Conservation (phyloP, 2,113 vertebrate species). For the Haplochromis burtoni region DNA sequence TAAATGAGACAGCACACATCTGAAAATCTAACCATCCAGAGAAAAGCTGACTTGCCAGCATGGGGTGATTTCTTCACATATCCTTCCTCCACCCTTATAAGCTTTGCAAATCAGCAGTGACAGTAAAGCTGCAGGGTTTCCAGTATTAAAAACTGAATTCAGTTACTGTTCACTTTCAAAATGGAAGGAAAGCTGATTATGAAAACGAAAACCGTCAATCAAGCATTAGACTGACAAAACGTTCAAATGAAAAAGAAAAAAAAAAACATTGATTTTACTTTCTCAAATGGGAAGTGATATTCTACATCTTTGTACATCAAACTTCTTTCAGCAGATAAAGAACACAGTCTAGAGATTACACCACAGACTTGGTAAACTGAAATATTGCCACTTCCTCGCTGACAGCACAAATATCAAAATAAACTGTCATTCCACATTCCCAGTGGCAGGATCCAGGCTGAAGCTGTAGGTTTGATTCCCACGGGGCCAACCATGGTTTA, state of each 20-base stretch:
- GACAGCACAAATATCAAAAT: neutral
- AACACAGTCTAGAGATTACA: neutral
- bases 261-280: fast-evolving
- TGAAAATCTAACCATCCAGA: neutral
- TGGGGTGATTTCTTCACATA: neutral
- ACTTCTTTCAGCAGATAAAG: neutral
- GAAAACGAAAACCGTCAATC: neutral
- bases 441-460: neutral
- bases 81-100: neutral
- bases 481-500: neutral
- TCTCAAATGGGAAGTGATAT: neutral
- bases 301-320: neutral
- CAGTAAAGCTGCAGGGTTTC: neutral
- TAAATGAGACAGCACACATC: neutral
- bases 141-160: neutral
- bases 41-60: neutral
- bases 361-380: neutral
- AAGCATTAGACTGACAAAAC: neutral
- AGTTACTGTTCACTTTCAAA: neutral
- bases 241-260: neutral
- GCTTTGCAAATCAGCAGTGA: neutral
- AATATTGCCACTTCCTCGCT: neutral
- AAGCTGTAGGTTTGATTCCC: neutral
- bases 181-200: neutral
- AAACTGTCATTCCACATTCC: neutral